Conservation (phyloP, 1,140 invertebrate genomes). For the Penaeus vannamei region DNA sequence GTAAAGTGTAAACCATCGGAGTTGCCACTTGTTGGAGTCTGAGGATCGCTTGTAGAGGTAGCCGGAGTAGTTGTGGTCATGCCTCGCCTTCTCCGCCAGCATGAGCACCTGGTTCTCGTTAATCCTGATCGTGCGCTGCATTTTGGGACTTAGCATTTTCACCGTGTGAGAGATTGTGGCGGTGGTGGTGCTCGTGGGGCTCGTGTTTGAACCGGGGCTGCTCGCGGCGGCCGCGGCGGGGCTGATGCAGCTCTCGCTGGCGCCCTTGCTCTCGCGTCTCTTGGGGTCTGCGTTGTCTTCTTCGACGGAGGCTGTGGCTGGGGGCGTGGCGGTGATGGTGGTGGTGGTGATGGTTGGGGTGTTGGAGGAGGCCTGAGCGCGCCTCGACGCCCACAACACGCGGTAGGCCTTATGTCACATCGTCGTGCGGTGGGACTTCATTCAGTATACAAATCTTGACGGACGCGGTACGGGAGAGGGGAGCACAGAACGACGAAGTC, state of each 20-base stretch:
- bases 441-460: too few species aligned
- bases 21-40: slow-evolving; percentile 90
- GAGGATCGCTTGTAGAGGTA: slow-evolving; percentile 89
- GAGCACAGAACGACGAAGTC: too few species aligned
- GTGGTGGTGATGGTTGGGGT: slow-evolving; percentile 41
- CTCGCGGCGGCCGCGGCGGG: neutral
- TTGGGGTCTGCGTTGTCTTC: too few species aligned
- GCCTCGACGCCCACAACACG: slow-evolving; percentile 47
- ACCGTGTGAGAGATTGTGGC: slow-evolving; percentile 56
- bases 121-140: slow-evolving; percentile 86
- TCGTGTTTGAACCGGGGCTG: neutral
- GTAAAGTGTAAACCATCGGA: slow-evolving; percentile 91
- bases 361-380: slow-evolving; percentile 36
- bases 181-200: slow-evolving; percentile 40
- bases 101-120: slow-evolving; percentile 83
- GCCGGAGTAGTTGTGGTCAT: slow-evolving; percentile 83
- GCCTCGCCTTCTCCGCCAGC: slow-evolving; percentile 86
- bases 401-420: slow-evolving; percentile 62
- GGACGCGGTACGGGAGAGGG: too few species aligned
- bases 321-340: neutral
- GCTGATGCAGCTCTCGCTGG: neutral
- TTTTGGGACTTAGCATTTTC: slow-evolving; percentile 83
- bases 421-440: neutral
- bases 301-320: too few species aligned
- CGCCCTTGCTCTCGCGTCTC: too few species aligned